Base-by-base conservation (phyloP, 2,888 invertebrate species). In the Dermolepida albohirtum region DNA sequence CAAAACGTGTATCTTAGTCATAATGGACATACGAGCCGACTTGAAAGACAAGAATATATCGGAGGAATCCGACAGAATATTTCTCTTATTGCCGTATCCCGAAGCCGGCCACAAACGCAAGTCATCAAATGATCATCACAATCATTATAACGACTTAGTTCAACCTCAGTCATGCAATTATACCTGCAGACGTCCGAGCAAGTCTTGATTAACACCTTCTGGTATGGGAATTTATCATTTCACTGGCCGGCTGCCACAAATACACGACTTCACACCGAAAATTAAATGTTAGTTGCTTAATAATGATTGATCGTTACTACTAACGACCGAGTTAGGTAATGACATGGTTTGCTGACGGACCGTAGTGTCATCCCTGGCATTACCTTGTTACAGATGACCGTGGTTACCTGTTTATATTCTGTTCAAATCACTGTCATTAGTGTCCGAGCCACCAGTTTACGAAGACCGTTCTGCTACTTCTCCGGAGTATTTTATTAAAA, bases 241-340 rank as follows among this genome's bases (percentile, higher is more conserved):
- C 69, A 69, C 72, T 75, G 76, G 71, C 70, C 72, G 71, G 52
- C 70, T 72, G 69, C 63, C 69, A 59, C 62, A 72, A 73, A 76
- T 74, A 66, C 69, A 75, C 74, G 73, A 74, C 69, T 76, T 75
- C 75, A 75, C 75, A 74, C 74, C 71, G 72, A 74, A 69, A 75
- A 75, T 76, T 76, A 75, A 77, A 77, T 72, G 74, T 75, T 76
- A 74, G 75, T 75, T 74, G 76, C 75, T 75, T 77, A 75, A 78
- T 77, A 77, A 78, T 79, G 79, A 79, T 79, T 78, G 78, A 78
- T 78, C 75, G 76, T 75, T 73, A 77, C 74, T 73, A 74, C 75
- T 76, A 75, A 75, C 75, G 77, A 76, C 75, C 74, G 72, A 75
- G 64, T 76, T 75, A 69, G 73, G 74, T 79, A 79, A 79, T 78